Conservation (phyloP, 2,797 vertebrate species). For the Champsocephalus gunnari region DNA sequence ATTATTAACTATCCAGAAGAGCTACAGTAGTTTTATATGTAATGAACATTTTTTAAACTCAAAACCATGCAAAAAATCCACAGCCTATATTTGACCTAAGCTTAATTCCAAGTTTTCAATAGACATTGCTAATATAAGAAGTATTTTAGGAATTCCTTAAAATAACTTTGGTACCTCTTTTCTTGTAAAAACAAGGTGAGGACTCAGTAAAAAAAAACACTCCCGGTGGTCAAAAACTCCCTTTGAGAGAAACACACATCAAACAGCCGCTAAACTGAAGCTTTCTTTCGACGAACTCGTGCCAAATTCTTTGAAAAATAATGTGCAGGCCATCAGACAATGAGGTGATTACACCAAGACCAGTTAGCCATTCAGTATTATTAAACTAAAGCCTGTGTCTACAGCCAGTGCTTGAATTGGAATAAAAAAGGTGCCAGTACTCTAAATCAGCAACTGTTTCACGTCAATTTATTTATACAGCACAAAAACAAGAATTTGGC, state of each 20-base stretch:
- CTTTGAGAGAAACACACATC: neutral
- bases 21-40: too few species aligned
- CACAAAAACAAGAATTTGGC: too few species aligned
- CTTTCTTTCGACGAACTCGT: too few species aligned
- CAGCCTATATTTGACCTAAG: neutral
- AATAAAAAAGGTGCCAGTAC: too few species aligned
- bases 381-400: conserved; percentile 10
- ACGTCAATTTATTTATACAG: too few species aligned
- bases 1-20: neutral
- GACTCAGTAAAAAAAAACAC: neutral
- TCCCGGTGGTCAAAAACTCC: neutral
- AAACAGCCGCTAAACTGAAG: neutral
- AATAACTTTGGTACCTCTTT: too few species aligned
- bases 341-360: conserved; percentile 3
- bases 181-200: neutral
- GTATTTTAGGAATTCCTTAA: too few species aligned
- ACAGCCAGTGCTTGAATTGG: neutral
- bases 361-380: conserved; percentile 8
- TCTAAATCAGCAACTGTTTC: too few species aligned
- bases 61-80: neutral
- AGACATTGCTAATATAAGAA: neutral
- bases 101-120: neutral
- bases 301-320: neutral
- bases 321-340: neutral
- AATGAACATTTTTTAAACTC: neutral